Conservation (phyloP, 2,797 vertebrate species). For the Rhinoraja longicauda region DNA sequence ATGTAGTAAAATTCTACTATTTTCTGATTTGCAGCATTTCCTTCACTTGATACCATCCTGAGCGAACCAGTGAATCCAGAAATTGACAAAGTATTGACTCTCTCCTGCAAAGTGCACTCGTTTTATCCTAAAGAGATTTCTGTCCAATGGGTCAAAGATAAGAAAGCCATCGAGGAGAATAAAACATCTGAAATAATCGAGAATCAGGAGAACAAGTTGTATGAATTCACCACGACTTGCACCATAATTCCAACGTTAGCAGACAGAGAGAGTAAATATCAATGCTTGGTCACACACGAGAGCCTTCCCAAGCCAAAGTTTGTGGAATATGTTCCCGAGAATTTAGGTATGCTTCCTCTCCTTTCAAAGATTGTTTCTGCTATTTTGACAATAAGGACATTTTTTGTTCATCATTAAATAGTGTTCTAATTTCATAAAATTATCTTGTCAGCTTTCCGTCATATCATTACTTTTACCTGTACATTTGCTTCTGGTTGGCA, state of each 20-base stretch:
- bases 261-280: not conserved
- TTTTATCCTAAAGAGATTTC: slow-evolving; percentile 24
- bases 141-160: slow-evolving; percentile 1
- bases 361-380: not conserved
- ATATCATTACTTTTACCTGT: not conserved
- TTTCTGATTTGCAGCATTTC: slow-evolving; percentile 18
- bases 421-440: not conserved
- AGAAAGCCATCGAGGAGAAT: not conserved
- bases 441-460: not conserved
- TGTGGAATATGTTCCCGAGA: not conserved
- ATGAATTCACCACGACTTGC: slow-evolving; percentile 4
- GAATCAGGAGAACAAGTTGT: not conserved
- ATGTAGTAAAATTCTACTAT: not conserved
- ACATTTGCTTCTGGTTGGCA: not conserved
- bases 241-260: not conserved
- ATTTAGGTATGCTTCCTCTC: slow-evolving; percentile 21
- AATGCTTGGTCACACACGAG: not conserved
- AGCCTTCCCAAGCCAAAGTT: not conserved
- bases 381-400: too few relatives aligned
- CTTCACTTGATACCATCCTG: not conserved
- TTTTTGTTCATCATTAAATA: not conserved
- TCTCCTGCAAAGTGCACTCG: slow-evolving; percentile 26
- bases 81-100: not conserved
- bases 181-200: not conserved
- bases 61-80: slow-evolving; percentile 1